Percentiles rank a stretch among this genome's conserved stretches.
These are phyloP conservation scores for Anaspis maculata DNA, from an alignment of 2,888 invertebrate species.

Conservation along the genomic window DNA sequence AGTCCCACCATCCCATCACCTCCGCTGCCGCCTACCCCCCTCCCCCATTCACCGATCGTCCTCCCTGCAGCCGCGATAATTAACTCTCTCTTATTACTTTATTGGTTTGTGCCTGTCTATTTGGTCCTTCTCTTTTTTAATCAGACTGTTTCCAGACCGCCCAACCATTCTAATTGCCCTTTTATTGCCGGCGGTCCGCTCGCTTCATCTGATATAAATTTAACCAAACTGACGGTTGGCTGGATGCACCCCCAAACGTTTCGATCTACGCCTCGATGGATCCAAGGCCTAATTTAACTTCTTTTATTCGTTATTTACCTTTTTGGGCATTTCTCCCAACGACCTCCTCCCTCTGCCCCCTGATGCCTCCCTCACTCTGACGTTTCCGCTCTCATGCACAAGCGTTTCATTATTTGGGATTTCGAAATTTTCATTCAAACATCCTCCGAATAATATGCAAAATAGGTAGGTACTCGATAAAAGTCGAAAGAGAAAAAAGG, in stretches of 20 bases:
- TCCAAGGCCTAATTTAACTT: conserved; percentile 29
- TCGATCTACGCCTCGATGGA: conserved; percentile 13
- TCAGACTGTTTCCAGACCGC: conserved; percentile 41
- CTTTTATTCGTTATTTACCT: conserved; percentile 28
- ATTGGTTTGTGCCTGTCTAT: conserved; percentile 42
- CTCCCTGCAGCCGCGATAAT: conserved; percentile 30
- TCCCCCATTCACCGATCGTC: conserved; percentile 11
- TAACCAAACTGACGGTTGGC: conserved; percentile 38
- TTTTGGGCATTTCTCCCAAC: too few relatives aligned
- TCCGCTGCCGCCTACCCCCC: too few relatives aligned
- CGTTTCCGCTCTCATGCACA: too few relatives aligned
- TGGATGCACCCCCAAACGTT: conserved; percentile 21
- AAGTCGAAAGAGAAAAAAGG: too few relatives aligned
- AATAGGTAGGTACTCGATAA: too few relatives aligned
- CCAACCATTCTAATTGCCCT: conserved; percentile 42
- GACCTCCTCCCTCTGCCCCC: too few relatives aligned
- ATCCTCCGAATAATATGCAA: too few relatives aligned
- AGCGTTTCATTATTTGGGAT: too few relatives aligned
- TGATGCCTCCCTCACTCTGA: too few relatives aligned
- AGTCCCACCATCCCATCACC: too few relatives aligned
- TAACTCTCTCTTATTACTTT: conserved; percentile 43
- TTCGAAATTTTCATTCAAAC: too few relatives aligned
- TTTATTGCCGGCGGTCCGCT: conserved; percentile 39
- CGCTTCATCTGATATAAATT: conserved; percentile 38
- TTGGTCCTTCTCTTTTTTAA: conserved; percentile 42